A percentile compares a stretch with the other conserved stretches of the same genome.
Conservation (phyloP, 1,140 invertebrate species). For the Drosophila mauritiana region DNA sequence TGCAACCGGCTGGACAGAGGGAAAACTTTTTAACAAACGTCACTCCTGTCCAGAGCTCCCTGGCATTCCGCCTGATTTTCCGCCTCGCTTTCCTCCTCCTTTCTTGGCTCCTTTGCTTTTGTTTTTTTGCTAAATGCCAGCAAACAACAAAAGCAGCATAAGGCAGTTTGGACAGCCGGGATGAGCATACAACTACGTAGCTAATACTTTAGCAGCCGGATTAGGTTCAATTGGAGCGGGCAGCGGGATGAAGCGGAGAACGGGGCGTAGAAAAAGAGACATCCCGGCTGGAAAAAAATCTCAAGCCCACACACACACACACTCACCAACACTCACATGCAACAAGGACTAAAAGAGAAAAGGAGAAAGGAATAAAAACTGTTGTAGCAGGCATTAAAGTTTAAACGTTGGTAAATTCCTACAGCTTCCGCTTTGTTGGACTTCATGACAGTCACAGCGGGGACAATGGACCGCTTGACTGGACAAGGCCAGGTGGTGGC, state of each 20-base stretch:
- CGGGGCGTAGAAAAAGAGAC: constrained; percentile 16
- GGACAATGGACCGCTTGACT: constrained; percentile 58
- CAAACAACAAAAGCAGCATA: constrained; percentile 82
- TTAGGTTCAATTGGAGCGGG: constrained; percentile 79
- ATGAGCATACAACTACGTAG: constrained; percentile 81
- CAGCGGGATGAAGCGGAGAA: constrained; percentile 19
- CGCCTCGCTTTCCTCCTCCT: constrained; percentile 7
- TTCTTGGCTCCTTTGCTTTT: constrained; percentile 31
- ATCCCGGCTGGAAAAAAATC: constrained; percentile 47
- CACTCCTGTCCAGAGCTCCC: constrained; percentile 26
- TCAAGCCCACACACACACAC: constrained; percentile 40
- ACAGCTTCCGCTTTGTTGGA: constrained; percentile 79
- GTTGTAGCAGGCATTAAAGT: constrained; percentile 80
- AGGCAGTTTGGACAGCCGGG: constrained; percentile 79
- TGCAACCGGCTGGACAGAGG: constrained; percentile 41
- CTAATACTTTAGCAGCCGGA: constrained; percentile 82
- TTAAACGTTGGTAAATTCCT: constrained; percentile 81
- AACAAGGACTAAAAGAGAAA: constrained; percentile 28
- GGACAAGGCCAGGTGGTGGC: constrained; percentile 35
- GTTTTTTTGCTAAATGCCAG: constrained; percentile 73
- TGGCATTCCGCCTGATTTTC: constrained; percentile 20
- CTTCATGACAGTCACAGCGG: constrained; percentile 46
- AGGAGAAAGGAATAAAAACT: constrained; percentile 47
- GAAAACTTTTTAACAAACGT: constrained; percentile 75
- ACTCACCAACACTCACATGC: background rate